Percentiles rank a stretch among this genome's conserved stretches.
phyloP scores from a whole-genome alignment of 2,888 invertebrate genomes.

The Drosophila tanythrix region DNA sequence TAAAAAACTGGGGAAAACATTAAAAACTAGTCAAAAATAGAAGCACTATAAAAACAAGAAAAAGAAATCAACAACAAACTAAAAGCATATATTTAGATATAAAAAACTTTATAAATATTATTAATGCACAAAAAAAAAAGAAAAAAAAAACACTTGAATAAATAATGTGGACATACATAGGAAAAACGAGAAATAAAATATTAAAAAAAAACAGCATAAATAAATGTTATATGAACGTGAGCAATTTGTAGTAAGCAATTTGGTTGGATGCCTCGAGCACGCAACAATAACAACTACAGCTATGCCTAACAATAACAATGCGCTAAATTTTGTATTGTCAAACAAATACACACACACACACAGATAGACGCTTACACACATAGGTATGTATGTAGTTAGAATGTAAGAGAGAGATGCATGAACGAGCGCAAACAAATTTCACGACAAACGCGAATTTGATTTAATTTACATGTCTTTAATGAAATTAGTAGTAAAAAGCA shows the following conservation, averaged over 20 bases:
- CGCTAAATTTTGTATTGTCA: slow-evolving; percentile 47
- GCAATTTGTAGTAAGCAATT: slow-evolving; percentile 53
- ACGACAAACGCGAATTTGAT: slow-evolving; percentile 70
- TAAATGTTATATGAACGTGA: slow-evolving; percentile 37
- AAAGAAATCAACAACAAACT: slow-evolving; percentile 1
- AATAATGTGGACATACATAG: neutral
- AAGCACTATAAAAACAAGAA: neutral
- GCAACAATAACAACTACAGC: slow-evolving; percentile 33
- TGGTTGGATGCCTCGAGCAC: slow-evolving; percentile 42
- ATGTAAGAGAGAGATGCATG: slow-evolving; percentile 27
- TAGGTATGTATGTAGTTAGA: neutral
- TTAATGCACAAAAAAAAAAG: slow-evolving; percentile 17
- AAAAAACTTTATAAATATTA: slow-evolving; percentile 3
- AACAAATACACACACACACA: slow-evolving; percentile 36
- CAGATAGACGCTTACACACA: slow-evolving; percentile 2
- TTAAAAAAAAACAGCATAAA: slow-evolving; percentile 8
- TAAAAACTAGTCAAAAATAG: neutral
- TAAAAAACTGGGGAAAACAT: neutral
- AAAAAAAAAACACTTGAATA: slow-evolving; percentile 2
- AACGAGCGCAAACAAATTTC: slow-evolving; percentile 62
- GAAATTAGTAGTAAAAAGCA: slow-evolving; percentile 67
- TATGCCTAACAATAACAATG: slow-evolving; percentile 26
- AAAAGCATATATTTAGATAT: neutral
- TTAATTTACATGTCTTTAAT: slow-evolving; percentile 80
- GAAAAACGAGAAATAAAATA: neutral